Conservation (phyloP, 2,113 vertebrate species). For the Ellobius talpinus region DNA sequence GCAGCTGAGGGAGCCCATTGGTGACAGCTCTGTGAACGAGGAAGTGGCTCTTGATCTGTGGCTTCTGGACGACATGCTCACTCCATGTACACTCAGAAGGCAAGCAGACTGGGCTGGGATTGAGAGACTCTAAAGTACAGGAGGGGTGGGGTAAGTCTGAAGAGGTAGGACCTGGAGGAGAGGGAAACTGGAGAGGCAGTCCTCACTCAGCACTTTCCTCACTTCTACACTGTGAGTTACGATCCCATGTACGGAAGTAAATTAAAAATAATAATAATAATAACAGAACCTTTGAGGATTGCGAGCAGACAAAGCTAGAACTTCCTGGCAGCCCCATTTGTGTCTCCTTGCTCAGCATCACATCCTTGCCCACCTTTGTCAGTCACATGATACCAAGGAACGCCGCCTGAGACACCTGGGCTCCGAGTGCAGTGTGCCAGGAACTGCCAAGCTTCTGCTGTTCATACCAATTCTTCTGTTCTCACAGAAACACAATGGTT, state of each 20-base stretch:
- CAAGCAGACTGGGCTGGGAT: rapidly evolving
- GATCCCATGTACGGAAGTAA: background rate
- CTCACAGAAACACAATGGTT: background rate
- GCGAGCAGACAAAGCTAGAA: background rate
- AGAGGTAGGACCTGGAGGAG: background rate
- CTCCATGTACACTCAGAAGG: too few species aligned
- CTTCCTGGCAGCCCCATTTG: background rate
- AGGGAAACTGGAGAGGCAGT: rapidly evolving
- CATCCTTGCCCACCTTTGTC: background rate
- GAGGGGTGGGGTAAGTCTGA: rapidly evolving
- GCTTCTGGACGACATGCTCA: background rate
- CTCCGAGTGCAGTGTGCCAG: background rate
- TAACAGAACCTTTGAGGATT: background rate
- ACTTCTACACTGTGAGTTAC: background rate
- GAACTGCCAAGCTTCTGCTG: background rate
- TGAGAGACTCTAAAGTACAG: background rate
- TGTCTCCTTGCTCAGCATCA: background rate
- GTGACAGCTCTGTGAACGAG: rapidly evolving
- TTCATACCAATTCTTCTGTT: background rate
- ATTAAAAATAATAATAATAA: background rate
- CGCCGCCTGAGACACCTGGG: background rate
- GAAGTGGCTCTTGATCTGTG: rapidly evolving
- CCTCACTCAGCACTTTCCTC: background rate
- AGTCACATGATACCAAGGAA: too few species aligned
- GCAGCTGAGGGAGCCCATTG: background rate